These are phyloP conservation scores for Astropecten irregularis DNA, from an alignment of 53 echinoderm and acorn worm genomes.

Conservation along the genomic window DNA sequence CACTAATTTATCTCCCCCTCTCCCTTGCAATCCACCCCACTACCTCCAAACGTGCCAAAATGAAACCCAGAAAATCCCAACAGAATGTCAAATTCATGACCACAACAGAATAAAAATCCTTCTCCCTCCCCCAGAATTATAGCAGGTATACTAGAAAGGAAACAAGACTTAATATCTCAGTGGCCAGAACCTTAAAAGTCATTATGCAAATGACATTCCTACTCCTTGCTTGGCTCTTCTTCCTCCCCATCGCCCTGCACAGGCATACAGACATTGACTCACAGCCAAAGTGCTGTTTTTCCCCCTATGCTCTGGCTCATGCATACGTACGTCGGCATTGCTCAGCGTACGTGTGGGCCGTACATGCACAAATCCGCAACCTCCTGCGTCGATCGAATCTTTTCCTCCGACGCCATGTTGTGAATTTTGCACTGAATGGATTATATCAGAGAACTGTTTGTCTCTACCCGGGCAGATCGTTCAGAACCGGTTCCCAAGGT, in stretches of 20 bases:
- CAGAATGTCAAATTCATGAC: no score
- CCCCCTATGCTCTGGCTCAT: not conserved
- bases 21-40: no score
- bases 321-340: not conserved
- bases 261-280: constrained; percentile 2
- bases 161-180: constrained; percentile 20
- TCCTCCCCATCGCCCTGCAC: not conserved
- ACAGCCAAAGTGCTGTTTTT: constrained; percentile 2
- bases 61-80: no score
- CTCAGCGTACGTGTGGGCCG: not conserved
- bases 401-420: constrained; percentile 49
- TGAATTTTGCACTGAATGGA: no score
- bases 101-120: no score
- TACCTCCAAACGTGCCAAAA: no score
- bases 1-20: no score
- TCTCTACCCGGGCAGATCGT: no score
- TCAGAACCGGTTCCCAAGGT: no score
- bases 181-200: constrained; percentile 2
- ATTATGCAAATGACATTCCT: constrained; percentile 43
- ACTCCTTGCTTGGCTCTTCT: not conserved
- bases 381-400: constrained; percentile 29
- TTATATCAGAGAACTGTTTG: no score
- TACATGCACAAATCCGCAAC: not conserved
- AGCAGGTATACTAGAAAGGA: no score
- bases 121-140: no score